Evolutionary conservation across 2,113 vertebrate species (phyloP).

Genomic region (Perccottus glenii): DNA sequence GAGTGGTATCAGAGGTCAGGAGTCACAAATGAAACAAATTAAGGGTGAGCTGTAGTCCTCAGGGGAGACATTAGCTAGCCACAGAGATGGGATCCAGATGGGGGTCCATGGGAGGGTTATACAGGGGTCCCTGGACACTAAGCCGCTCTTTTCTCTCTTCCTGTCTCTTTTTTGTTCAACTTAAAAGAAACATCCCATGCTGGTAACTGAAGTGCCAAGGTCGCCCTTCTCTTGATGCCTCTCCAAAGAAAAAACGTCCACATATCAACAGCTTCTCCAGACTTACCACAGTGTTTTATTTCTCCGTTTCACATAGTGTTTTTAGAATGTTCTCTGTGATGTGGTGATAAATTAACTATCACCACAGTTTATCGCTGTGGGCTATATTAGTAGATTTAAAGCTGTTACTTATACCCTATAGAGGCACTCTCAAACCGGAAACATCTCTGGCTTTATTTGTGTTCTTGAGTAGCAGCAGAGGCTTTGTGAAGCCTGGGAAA

Average conservation of each 20-base stretch:
- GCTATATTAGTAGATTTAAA: slow-evolving; percentile 56
- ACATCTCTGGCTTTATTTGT: slow-evolving; percentile 39
- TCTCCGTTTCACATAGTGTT: slow-evolving; percentile 53
- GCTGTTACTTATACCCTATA: slow-evolving; percentile 52
- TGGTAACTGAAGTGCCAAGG: slow-evolving; percentile 31
- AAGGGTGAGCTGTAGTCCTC: slow-evolving; percentile 71
- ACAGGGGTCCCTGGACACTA: slow-evolving; percentile 33
- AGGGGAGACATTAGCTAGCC: slow-evolving; percentile 72
- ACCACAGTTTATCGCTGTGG: slow-evolving; percentile 45
- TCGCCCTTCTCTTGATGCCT: slow-evolving; percentile 32
- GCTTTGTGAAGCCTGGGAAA: slow-evolving; percentile 50
- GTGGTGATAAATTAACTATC: slow-evolving; percentile 54
- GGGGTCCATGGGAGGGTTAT: slow-evolving; percentile 44
- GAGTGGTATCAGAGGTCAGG: slow-evolving; percentile 50
- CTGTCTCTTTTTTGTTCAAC: slow-evolving; percentile 12
- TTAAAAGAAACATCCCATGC: slow-evolving; percentile 31
- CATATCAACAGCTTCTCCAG: slow-evolving; percentile 42
- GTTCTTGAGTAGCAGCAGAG: slow-evolving; percentile 33
- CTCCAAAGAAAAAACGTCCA: slow-evolving; percentile 15
- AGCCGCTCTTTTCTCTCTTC: slow-evolving; percentile 22
- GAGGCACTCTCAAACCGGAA: slow-evolving; percentile 54
- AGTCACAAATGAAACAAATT: slow-evolving; percentile 82
- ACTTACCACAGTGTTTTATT: slow-evolving; percentile 58
- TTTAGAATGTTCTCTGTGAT: slow-evolving; percentile 48
- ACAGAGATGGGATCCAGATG: slow-evolving; percentile 77